Evolutionary conservation across 2,888 invertebrate species (phyloP), one percentile per base, ranked within the genome.

Genomic region (Sthenelais limicola): DNA sequence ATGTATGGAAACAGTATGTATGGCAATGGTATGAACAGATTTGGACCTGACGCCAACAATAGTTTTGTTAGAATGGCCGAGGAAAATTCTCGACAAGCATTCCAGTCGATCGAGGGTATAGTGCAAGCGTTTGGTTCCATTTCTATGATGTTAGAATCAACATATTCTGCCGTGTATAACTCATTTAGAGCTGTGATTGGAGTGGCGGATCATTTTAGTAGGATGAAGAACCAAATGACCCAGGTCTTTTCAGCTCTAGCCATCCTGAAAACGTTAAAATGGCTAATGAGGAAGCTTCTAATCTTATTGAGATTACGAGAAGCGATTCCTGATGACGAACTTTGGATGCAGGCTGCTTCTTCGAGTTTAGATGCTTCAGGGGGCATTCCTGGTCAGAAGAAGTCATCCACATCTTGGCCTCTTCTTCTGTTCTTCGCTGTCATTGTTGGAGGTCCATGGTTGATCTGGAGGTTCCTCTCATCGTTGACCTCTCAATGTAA

Each of bases 131-230:
- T 98, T 79, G 93, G 94, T 24, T 97, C 98, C 68, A 92, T 98
- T 1, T 94, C 97, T 1, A 94, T 96, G 91, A 97, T 98, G 96
- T 88, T 98, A 72, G 98, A 98, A 84, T 97, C 97, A 28, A 97
- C 98, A 54, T 97, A 96, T 87, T 94, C 94, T 85, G 97, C 98
- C 2, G 91, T 98, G 83, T 95, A 96, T 26, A 97, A 94, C 87
- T 97, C 98, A 0, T 98, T 98, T 86, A 91, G 95, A 82, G 98
- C 98, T 68, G 94, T 98, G 77, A 90, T 98, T 68, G 96, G 97
- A 74, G 97, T 98, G 0, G 97, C 97, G 7, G 97, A 98, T 79
- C 97, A 98, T 88, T 94, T 98, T 85, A 93, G 94, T 3, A 90
- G 94, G 58, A 89, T 98, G 73, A 91, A 94, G 75, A 91, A 92